These are phyloP conservation scores for Ia io DNA, from an alignment of 2,113 vertebrate species.

Conservation along the genomic window DNA sequence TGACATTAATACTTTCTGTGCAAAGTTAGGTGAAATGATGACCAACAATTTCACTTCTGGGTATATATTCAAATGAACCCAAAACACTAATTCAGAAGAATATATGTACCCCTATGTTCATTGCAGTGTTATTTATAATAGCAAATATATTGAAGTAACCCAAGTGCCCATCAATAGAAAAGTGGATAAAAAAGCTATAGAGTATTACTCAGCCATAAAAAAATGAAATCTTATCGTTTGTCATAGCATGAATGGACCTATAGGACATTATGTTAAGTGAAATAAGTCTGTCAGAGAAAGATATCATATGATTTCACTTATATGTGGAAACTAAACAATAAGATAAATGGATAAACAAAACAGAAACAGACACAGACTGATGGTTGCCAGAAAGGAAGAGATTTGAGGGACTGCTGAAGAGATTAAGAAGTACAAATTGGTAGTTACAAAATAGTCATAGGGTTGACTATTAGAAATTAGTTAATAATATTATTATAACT, in stretches of 20 bases:
- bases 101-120: not conserved
- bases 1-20: not conserved
- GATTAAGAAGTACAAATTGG: not conserved
- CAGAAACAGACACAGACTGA: not conserved
- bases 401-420: not conserved
- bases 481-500: not conserved
- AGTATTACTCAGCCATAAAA: not conserved
- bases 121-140: not conserved
- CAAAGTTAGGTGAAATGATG: not conserved
- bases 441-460: not conserved
- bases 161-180: not conserved
- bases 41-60: not conserved
- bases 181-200: not conserved
- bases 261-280: not conserved
- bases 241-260: not conserved
- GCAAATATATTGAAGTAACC: not conserved
- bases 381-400: not conserved
- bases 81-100: not conserved
- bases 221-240: not conserved
- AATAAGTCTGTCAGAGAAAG: not conserved
- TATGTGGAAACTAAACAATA: not conserved
- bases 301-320: not conserved
- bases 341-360: not conserved
- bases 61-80: not conserved
- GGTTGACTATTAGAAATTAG: not conserved